phyloP scores from a whole-genome alignment of 2,888 invertebrate genomes.

The Pyrochroa serraticornis region DNA sequence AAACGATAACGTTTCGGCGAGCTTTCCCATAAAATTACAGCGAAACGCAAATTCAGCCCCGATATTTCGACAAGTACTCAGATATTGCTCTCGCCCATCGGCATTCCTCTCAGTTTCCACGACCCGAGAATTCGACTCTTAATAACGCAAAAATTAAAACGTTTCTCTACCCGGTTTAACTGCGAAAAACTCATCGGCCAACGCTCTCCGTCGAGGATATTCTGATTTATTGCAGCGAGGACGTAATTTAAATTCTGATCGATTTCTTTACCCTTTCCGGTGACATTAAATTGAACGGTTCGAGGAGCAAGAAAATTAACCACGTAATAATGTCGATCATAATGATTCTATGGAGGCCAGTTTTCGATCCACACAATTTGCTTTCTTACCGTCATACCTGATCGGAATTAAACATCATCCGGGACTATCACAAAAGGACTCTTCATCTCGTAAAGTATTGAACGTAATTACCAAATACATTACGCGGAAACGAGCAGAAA shows the following conservation, averaged over 20 bases:
- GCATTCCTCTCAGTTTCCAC: too few species aligned
- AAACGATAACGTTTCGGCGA: slow-evolving; percentile 6
- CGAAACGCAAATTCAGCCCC: too few species aligned
- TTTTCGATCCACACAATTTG: slow-evolving; percentile 40
- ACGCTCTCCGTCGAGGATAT: too few species aligned
- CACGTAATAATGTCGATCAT: slow-evolving; percentile 45
- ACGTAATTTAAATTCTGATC: slow-evolving; percentile 32
- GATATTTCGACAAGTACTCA: too few species aligned
- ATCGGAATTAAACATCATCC: slow-evolving; percentile 28
- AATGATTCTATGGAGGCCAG: slow-evolving; percentile 41
- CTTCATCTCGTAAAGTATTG: too few species aligned
- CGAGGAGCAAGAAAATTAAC: slow-evolving; percentile 42
- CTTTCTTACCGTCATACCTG: slow-evolving; percentile 39
- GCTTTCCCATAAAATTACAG: slow-evolving; percentile 3
- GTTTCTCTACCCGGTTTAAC: too few species aligned
- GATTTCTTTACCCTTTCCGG: slow-evolving; percentile 34
- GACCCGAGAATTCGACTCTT: too few species aligned
- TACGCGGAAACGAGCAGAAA: too few species aligned
- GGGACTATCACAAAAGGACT: not conserved
- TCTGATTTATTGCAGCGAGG: not conserved
- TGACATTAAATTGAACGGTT: slow-evolving; percentile 35
- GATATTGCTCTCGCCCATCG: too few species aligned
- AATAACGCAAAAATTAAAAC: too few species aligned
- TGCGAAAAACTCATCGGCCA: too few species aligned
- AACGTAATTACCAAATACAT: too few species aligned